Base-by-base conservation (phyloP, 2,888 invertebrate genomes). In the Lycophotia porphyrea region DNA sequence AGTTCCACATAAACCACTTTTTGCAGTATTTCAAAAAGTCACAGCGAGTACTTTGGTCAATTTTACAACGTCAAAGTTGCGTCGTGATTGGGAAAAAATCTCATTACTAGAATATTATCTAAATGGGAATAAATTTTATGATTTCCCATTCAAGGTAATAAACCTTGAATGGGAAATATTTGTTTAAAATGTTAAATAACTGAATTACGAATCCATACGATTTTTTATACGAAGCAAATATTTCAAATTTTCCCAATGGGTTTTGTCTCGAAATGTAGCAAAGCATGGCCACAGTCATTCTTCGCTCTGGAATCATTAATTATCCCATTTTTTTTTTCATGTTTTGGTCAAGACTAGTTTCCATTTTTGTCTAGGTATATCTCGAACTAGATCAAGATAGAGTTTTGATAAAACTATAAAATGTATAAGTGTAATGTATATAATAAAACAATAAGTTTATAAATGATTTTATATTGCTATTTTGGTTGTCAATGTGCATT, bases 11-110 rank as follows among this genome's bases (percentile, higher is more conserved):
- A 27, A 31, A 63, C 27, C 5, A 44, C 42, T 49, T 65, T 64
- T 72, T 52, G 24, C 34, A 49, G 15, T 36, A n/a, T 36, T 65
- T 13, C 21, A 31, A 24, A 52, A 52, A 31, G 67, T 52, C 13
- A 34, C 7, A 69, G 18, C 34, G 8, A 49, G 15, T 15, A 34
- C 27, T 67, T 5, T 11, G n/a, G n/a, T 13, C 15, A 34, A 27
- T 63, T 76, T 64, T 9, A 24, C 11, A 9, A 61, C 44, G 24
- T 21, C 2, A 52, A 63, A 31, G 27, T 63, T 70, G 80, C 80
- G 84, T 79, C 74, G 67, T 81, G 84, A 60, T 84, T 81, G 80
- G 84, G 84, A 84, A 81, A 65, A 83, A 63, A 24, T 36, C 0
- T 47, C 4, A 42, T 34, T 34, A 60, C n/a, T n/a, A 27, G 24